Conservation (phyloP, 2,113 vertebrate genomes). For the Barbus barbus region DNA sequence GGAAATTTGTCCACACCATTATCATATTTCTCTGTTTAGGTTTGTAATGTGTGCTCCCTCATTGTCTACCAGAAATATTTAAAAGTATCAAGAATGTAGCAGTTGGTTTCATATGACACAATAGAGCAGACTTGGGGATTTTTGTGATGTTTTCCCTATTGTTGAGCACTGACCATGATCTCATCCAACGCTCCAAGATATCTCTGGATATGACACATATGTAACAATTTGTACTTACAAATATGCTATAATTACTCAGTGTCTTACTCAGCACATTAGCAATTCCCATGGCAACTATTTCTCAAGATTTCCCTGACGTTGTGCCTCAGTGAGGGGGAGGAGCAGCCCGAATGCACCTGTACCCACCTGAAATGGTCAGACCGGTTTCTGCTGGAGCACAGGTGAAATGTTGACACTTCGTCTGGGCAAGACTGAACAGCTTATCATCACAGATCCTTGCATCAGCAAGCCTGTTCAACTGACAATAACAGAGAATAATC, state of each 20-base stretch:
- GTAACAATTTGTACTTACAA: no score
- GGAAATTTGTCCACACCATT: neutral
- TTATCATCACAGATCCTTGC: neutral
- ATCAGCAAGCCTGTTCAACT: neutral
- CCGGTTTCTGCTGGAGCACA: constrained; percentile 25
- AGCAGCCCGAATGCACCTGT: constrained; percentile 4
- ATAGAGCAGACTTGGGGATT: neutral
- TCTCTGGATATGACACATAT: neutral
- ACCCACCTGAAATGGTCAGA: constrained; percentile 25
- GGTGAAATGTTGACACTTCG: constrained; percentile 35
- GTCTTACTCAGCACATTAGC: neutral
- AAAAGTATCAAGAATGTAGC: constrained; percentile 7
- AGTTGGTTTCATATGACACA: constrained; percentile 15
- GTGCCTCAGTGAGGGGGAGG: constrained; percentile 11
- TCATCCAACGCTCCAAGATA: no score
- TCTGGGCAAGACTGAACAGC: constrained; percentile 17
- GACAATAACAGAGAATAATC: neutral
- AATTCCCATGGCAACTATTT: neutral
- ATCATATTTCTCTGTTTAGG: neutral
- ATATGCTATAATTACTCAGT: neutral
- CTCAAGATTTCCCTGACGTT: neutral
- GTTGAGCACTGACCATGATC: no score
- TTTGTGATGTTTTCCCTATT: neutral
- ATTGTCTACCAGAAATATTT: no score
- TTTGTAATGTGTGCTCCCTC: neutral